Base-by-base conservation (phyloP, 2,888 invertebrate species). In the Seira ritae region DNA sequence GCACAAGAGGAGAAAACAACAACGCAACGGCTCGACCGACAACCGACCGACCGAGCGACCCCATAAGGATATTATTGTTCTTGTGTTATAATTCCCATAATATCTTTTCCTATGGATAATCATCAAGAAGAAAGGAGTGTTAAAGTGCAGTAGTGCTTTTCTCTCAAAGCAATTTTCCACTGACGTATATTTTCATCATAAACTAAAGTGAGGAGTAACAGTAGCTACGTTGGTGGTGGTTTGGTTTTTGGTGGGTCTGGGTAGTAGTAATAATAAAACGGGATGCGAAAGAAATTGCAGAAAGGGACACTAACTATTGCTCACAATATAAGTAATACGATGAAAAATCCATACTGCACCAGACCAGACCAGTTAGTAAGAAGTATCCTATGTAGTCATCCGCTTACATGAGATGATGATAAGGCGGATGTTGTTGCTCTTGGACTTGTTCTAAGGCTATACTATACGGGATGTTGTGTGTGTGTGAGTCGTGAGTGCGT, bases 181-280 rank as follows among this genome's bases (percentile, higher is more conserved):
- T 50, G 50, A 50, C 50, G 50, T 50, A 50, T n/a, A 50, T 50
- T 50, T n/a, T 50, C 15, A 50, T 50, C 50, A 50, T 50, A 50
- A 50, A 50, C 15, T 50, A 50, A 15, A 50, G 50, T 15, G 2
- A 31, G 31, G 2, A 31, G 31, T 8, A 31, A 31, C 2, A 2
- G 2, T 31, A 31, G 31, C 31, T 4, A 31, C 31, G 15, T n/a
- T 15, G 50, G 50, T 50, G 50, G 50, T 50, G n/a, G n/a, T n/a
- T n/a, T n/a, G n/a, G n/a, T n/a, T n/a, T 50, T 50, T 15, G 17
- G 15, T 50, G 50, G 50, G 50, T n/a, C n/a, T n/a, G n/a, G n/a
- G n/a, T n/a, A n/a, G n/a, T n/a, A n/a, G n/a, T 50, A 50, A 50
- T 50, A 50, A 50, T 50, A 50, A 50, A 50, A n/a, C 50, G 50